Evolutionary conservation across 2,797 vertebrate species (phyloP), one percentile per base, ranked within the genome.

Genomic region (Hydrocynus forskahlii): DNA sequence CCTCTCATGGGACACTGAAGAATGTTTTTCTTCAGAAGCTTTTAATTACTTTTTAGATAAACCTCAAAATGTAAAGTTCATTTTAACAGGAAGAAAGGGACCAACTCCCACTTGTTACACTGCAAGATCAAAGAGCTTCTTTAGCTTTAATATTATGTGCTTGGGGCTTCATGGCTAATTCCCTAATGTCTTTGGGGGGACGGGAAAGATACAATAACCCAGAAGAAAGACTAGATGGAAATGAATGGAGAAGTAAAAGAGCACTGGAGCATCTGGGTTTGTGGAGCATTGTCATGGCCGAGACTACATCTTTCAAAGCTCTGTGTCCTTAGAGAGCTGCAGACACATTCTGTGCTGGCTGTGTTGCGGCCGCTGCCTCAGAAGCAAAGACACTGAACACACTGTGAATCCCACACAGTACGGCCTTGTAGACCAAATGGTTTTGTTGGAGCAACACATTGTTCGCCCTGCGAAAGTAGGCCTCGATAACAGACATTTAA

Each of bases 61-160:
- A 48, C 60, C 23, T 70, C 75, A 25, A 68, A 74, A 48, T 21
- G 54, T 60, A 50, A 76, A 78, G 82, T 82, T 80, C 7, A 80
- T 75, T 84, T 54, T 23, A 57, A 55, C 43, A 19, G 4, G 35
- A 19, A 64, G 55, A 54, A 67, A 16, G 29, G 76, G 29, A 38
- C 40, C 38, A 45, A 12, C 54, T 17, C 23, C 52, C 21, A 76
- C 43, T 76, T 13, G 48, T 62, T 23, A 70, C 19, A 9, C 5
- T 52, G 25, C 12, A 19, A 25, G 35, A 43, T 21, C 72, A 60
- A 38, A 70, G 62, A 71, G 14, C 52, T 48, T 6, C 21, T 50
- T 52, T 57, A 38, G 14, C 50, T 40, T 40, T 55, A 8, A 38
- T 45, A 16, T 35, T n/a, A n/a, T 43, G 35, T 75, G n/a, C 16